A percentile compares a stretch with the other conserved stretches of the same genome.
These are phyloP conservation scores for Sapayoa aenigma DNA, from an alignment of 2,113 vertebrate species.

Conservation along the genomic window DNA sequence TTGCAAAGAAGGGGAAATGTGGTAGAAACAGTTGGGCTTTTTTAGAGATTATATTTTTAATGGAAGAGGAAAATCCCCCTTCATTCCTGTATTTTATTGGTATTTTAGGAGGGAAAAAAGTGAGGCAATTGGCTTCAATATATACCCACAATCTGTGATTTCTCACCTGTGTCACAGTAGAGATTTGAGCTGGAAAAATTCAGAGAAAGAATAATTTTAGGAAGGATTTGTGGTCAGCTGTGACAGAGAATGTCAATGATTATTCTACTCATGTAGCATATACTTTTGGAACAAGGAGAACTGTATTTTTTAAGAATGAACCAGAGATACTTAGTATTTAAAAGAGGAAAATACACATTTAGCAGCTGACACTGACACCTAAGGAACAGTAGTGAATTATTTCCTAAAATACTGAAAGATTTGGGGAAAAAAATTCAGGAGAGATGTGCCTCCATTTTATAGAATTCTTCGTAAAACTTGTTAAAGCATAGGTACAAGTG, in stretches of 20 bases:
- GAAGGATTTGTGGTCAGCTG: background rate
- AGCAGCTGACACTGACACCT: background rate
- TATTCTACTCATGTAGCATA: background rate
- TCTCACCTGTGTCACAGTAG: background rate
- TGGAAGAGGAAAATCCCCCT: background rate
- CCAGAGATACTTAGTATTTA: background rate
- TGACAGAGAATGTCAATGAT: background rate
- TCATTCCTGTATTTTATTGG: background rate
- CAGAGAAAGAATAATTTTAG: slow-evolving; percentile 10
- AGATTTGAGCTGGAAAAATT: slow-evolving; percentile 6
- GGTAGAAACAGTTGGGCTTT: background rate
- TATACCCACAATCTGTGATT: background rate
- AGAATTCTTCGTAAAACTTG: background rate
- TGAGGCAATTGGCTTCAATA: background rate
- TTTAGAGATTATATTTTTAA: background rate
- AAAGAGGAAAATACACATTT: background rate
- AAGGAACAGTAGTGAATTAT: background rate
- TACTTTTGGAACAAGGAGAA: background rate
- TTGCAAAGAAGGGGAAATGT: background rate
- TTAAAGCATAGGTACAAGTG: background rate
- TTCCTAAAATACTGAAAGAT: background rate
- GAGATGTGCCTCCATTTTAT: background rate
- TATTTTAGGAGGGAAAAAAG: background rate
- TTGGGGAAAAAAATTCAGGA: background rate
- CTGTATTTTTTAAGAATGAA: background rate